Evolutionary conservation across 2,113 vertebrate species (phyloP).

Genomic region (Trinectes maculatus): DNA sequence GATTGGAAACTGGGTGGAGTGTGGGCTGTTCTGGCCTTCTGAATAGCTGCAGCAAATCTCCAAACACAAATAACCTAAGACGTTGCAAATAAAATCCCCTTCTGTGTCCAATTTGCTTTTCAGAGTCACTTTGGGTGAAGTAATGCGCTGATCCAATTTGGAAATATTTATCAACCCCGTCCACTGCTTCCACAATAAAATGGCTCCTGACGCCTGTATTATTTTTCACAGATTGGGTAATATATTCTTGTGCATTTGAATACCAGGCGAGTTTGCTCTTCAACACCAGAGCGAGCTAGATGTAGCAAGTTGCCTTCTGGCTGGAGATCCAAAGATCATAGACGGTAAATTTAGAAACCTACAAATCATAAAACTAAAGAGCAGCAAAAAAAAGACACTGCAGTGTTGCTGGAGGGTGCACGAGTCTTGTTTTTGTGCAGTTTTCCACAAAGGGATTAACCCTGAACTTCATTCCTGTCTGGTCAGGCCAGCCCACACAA

Average conservation of each 20-base stretch:
- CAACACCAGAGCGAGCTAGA: constrained; percentile 61
- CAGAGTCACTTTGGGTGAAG: constrained; percentile 75
- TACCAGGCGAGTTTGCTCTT: constrained; percentile 72
- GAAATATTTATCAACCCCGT: constrained; percentile 80
- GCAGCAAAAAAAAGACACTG: constrained; percentile 26
- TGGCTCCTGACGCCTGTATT: constrained; percentile 64
- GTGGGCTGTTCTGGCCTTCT: constrained; percentile 63
- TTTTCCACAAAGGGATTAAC: constrained; percentile 47
- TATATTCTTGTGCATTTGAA: constrained; percentile 76
- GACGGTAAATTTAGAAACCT: constrained; percentile 50
- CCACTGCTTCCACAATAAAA: constrained; percentile 69
- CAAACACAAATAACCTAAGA: constrained; percentile 72
- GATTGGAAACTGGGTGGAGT: constrained; percentile 55
- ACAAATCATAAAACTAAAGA: constrained; percentile 47
- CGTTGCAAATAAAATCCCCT: constrained; percentile 72
- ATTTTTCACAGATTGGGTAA: constrained; percentile 75
- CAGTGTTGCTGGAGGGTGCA: constrained; percentile 26
- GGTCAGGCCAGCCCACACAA: constrained; percentile 25
- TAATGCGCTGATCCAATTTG: constrained; percentile 81
- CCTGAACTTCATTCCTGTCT: constrained; percentile 51
- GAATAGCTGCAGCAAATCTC: constrained; percentile 75
- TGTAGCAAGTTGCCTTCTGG: constrained; percentile 36
- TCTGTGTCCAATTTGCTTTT: constrained; percentile 77
- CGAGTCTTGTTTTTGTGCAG: constrained; percentile 32
- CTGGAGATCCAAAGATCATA: constrained; percentile 38